A percentile compares a stretch with the other conserved stretches of the same genome.
phyloP scores from a whole-genome alignment of 2,113 vertebrate species.

The Oncorhynchus nerka region DNA sequence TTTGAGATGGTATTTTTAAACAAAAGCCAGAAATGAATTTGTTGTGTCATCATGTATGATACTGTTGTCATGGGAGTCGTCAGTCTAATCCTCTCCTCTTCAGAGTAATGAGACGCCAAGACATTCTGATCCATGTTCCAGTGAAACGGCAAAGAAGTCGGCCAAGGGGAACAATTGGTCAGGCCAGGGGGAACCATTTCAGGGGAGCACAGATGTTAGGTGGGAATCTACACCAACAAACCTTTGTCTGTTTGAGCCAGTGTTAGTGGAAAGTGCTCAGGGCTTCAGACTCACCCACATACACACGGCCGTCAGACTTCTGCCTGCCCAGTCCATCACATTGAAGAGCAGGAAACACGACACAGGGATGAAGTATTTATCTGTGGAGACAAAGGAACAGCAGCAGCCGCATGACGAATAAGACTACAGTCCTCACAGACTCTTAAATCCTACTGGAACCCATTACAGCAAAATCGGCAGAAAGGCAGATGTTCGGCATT shows the following conservation, averaged over 20 bases:
- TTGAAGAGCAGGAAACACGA: slow-evolving; percentile 96
- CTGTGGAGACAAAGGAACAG: too few species aligned
- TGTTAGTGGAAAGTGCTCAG: too few species aligned
- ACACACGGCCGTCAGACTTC: slow-evolving; percentile 86
- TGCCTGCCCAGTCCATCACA: slow-evolving; percentile 90
- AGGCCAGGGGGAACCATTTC: neutral
- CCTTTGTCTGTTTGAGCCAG: neutral
- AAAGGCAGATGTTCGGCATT: too few species aligned
- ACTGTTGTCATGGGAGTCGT: neutral
- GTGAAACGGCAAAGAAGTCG: neutral
- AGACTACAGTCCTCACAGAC: too few species aligned
- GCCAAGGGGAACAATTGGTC: neutral
- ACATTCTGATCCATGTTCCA: neutral
- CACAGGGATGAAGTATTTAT: slow-evolving; percentile 69
- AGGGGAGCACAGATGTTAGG: slow-evolving; percentile 1
- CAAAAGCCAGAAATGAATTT: too few species aligned
- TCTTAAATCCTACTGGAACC: too few species aligned
- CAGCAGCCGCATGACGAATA: too few species aligned
- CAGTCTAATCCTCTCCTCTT: neutral
- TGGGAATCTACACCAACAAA: neutral
- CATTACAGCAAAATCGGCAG: too few species aligned
- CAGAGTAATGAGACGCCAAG: neutral
- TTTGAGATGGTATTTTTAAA: neutral
- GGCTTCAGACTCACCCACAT: slow-evolving; percentile 84
- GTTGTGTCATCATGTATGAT: too few species aligned